A percentile compares a stretch with the other conserved stretches of the same genome.
These are phyloP conservation scores for Ophion ventricosus DNA, from an alignment of 2,888 invertebrate genomes.

Conservation along the genomic window DNA sequence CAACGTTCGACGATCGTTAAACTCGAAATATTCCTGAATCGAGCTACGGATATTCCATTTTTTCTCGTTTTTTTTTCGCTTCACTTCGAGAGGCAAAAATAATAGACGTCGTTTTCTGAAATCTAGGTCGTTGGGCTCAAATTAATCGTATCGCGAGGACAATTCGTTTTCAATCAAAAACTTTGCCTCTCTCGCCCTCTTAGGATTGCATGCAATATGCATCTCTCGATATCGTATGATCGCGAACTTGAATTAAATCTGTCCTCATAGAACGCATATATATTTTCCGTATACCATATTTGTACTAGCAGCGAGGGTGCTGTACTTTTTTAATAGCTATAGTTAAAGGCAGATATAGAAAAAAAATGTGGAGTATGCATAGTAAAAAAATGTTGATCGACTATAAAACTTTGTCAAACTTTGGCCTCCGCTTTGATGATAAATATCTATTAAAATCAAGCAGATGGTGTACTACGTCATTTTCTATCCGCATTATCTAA, in stretches of 20 bases:
- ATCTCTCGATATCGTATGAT: too few species aligned
- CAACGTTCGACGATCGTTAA: neutral
- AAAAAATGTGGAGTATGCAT: neutral
- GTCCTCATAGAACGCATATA: neutral
- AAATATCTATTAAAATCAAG: too few species aligned
- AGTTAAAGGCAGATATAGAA: too few species aligned
- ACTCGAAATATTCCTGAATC: neutral
- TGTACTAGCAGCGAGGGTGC: neutral
- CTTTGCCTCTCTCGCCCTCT: conserved; percentile 9
- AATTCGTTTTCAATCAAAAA: conserved; percentile 44
- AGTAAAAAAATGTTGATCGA: conserved; percentile 9
- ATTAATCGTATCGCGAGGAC: conserved; percentile 44
- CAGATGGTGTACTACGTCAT: too few species aligned
- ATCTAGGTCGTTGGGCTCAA: conserved; percentile 49
- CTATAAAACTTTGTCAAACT: conserved; percentile 10
- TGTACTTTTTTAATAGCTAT: neutral
- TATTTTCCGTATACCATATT: neutral
- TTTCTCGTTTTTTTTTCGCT: conserved; percentile 22
- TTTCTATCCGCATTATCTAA: too few species aligned
- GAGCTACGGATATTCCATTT: neutral
- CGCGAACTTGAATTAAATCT: conserved; percentile 1
- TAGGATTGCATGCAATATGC: neutral
- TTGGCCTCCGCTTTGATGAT: too few species aligned
- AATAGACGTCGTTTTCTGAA: conserved; percentile 24
- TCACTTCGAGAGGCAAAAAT: neutral